Conservation (phyloP, 2,797 vertebrate species). For the Acomys russatus region DNA sequence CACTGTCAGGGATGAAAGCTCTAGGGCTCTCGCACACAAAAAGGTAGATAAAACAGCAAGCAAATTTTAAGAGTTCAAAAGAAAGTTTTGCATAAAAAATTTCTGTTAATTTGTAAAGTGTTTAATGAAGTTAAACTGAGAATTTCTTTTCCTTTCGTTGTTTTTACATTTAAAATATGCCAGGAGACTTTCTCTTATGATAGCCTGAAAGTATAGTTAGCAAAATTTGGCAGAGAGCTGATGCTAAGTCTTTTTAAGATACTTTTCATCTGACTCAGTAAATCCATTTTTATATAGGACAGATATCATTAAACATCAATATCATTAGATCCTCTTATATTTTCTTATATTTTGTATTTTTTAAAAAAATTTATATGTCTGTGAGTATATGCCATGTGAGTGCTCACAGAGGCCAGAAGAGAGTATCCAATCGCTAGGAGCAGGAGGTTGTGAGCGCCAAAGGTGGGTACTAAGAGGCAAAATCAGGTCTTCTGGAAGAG, state of each 20-base stretch:
- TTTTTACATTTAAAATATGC: conserved; percentile 43
- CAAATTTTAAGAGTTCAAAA: conserved; percentile 28
- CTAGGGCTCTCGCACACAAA: not conserved
- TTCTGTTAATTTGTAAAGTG: conserved; percentile 58
- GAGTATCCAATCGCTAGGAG: not conserved
- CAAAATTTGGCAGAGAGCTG: conserved; percentile 53
- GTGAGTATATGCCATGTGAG: not conserved
- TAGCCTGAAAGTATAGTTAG: not conserved
- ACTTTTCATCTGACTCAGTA: conserved; percentile 54
- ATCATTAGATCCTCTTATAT: not conserved
- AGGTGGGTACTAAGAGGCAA: not conserved
- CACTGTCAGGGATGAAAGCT: conserved; percentile 33
- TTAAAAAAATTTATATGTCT: not conserved
- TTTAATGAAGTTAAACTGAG: conserved; percentile 53
- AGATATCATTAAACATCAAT: conserved; percentile 30
- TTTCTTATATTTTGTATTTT: not conserved
- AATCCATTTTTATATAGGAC: conserved; percentile 48
- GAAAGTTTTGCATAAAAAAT: conserved; percentile 16
- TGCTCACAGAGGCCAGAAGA: not conserved
- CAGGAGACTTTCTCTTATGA: conserved; percentile 43
- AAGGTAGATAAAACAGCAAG: not conserved
- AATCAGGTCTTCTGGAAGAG: not conserved
- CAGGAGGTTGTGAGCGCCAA: not conserved
- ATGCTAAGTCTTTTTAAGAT: conserved; percentile 55
- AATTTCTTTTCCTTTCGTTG: conserved; percentile 40